Base-by-base conservation (phyloP, 2,888 invertebrate species). In the Apodemia duryi region DNA sequence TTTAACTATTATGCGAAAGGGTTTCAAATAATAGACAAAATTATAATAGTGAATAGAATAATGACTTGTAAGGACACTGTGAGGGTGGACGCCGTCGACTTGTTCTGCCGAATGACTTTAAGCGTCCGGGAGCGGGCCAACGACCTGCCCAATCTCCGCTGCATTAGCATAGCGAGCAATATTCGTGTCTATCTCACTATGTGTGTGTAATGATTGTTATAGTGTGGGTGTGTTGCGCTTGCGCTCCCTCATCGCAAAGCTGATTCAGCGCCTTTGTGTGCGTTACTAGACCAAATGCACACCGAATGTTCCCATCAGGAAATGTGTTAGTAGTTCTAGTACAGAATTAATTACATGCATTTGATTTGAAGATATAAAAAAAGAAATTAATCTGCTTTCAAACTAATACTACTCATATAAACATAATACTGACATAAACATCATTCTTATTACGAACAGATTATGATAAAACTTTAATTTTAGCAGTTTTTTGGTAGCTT, bases 121-220 rank as follows among this genome's bases (percentile, higher is more conserved):
- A 81, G 85, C 86, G 89, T 90, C 90, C 88, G 91, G 89, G 90
- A 87, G 81, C 76, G 83, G 92, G 91, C 83, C 92, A 91, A 83
- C 87, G 92, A 92, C 92, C 92, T 91, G 86, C 88, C 92, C 92
- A 91, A 92, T 92, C 92, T 91, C 91, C 84, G 85, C 83, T 84
- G 91, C 92, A 92, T 92, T 92, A 91, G 91, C 92, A 91, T 91
- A 87, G 91, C 91, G 84, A 86, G 89, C 91, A 89, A 90, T 88
- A 89, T 89, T 87, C 84, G 82, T 85, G 84, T 85, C 84, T 86
- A 84, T 80, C 78, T 75, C 60, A 57, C 60, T 64, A 80, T 78
- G 77, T 80, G 86, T 73, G 77, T 71, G 57, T 32, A 13, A 72
- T 63, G 73, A 5, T 66, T 52, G 11, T 38, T 41, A 32, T 61